A percentile compares a stretch with the other conserved stretches of the same genome.
Evolutionary conservation across 2,797 vertebrate species (phyloP).

Genomic region (Ctenosaura bakeri): DNA sequence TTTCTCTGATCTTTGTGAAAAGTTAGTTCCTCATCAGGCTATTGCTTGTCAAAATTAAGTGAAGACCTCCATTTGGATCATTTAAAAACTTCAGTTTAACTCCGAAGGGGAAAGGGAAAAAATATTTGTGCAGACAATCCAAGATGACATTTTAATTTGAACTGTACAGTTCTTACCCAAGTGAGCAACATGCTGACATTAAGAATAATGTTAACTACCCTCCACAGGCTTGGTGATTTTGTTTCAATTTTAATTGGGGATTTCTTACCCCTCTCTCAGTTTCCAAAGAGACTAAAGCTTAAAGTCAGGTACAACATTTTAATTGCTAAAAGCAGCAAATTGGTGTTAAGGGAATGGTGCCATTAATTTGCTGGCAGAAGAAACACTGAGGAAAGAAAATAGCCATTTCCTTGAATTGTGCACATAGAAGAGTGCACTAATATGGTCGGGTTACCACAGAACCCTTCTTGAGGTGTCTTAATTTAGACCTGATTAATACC

Average conservation of each 20-base stretch:
- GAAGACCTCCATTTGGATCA: constrained; percentile 67
- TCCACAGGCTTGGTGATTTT: constrained; percentile 43
- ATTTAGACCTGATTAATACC: constrained; percentile 18
- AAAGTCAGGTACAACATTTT: constrained; percentile 52
- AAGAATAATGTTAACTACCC: constrained; percentile 71
- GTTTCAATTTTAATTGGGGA: constrained; percentile 42
- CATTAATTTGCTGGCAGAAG: constrained; percentile 26
- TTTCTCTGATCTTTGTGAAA: constrained; percentile 55
- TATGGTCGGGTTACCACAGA: constrained; percentile 10
- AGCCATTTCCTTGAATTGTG: not conserved
- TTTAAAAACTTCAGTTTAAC: constrained; percentile 75
- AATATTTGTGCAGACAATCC: constrained; percentile 67
- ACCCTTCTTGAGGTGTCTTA: constrained; percentile 10
- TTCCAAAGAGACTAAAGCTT: constrained; percentile 35
- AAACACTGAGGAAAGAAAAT: not conserved
- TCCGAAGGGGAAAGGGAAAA: constrained; percentile 52
- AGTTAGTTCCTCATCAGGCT: constrained; percentile 63
- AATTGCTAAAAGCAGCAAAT: constrained; percentile 33
- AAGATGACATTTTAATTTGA: constrained; percentile 56
- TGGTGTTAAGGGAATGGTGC: not conserved
- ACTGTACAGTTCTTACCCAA: constrained; percentile 67
- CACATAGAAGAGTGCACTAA: not conserved
- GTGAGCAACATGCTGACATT: constrained; percentile 60
- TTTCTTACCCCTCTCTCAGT: constrained; percentile 14
- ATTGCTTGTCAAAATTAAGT: constrained; percentile 72